phyloP scores from a whole-genome alignment of 1,140 invertebrate species.

The Uloborus diversus region DNA sequence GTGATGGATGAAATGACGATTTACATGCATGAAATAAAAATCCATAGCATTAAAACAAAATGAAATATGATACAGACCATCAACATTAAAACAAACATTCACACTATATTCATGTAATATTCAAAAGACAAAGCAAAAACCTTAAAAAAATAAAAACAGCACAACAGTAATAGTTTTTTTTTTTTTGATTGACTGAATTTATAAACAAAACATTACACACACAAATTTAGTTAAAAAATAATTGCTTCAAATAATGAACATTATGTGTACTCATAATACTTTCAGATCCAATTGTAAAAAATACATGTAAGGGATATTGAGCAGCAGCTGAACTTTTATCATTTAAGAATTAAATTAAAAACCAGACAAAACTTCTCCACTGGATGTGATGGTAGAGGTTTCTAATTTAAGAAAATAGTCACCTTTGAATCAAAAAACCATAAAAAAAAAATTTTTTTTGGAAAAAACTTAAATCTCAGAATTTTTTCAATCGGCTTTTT shows the following conservation, averaged over 20 bases:
- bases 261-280: not conserved
- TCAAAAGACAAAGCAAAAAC: not conserved
- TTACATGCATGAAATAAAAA: not conserved
- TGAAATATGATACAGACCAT: not conserved
- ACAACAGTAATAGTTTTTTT: not conserved
- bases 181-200: not conserved
- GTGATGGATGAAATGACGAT: not conserved
- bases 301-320: too few species aligned
- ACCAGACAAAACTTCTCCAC: too few species aligned
- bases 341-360: too few species aligned
- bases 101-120: not conserved
- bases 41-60: not conserved
- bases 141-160: not conserved
- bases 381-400: too few species aligned
- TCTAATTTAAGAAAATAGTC: too few species aligned
- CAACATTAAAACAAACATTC: not conserved
- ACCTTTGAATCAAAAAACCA: too few species aligned
- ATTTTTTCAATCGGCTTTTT: too few species aligned
- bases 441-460: too few species aligned
- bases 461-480: too few species aligned
- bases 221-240: too few species aligned
- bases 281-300: not conserved
- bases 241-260: not conserved
- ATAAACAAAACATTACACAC: not conserved
- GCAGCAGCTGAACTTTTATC: too few species aligned